Evolutionary conservation across 2,888 invertebrate genomes (phyloP), one percentile per base, ranked within the genome.

Genomic region (Salticus scenicus): DNA sequence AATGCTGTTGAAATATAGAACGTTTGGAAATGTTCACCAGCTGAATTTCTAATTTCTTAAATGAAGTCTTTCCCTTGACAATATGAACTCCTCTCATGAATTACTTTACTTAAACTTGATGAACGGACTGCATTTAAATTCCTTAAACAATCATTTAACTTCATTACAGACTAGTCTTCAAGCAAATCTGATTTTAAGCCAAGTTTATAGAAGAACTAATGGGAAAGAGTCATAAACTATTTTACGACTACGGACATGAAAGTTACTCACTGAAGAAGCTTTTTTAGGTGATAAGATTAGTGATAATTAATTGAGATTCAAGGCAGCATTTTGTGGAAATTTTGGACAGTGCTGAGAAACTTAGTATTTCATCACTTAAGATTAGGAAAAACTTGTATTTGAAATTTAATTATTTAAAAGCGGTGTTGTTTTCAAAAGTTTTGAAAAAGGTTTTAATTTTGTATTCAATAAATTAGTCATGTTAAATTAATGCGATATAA

Each of bases 171-270:
- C 47, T 71, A 76, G n/a, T 47, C 64, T 42, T 63, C 20, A 17
- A 24, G 51, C 24, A 76, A 83, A 83, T 76, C 76, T 33, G 71
- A 81, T 74, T 81, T 33, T 81, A 67, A 74, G 70, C 20, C 30
- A 12, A 67, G 51, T 63, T 51, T 70, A 27, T 10, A 20, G 5
- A 66, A 28, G 42, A 51, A 30, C 28, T 27, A 76, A 67, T 37
- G 30, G 2, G 24, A 51, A 69, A 63, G 30, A 64, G 72, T 37
- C 66, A 72, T 83, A 71, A 83, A 76, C 67, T 33, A 57, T 77
- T 83, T 83, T 83, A 83, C 71, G 82, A 72, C 33, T 72, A 37
- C 33, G 57, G 57, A 57, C 57, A 57, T 24, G 57, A 57, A 57
- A 24, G 24, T 24, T 5, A 57, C 24, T 57, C 24, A 57, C 42